Evolutionary conservation across 1,140 invertebrate genomes (phyloP), one percentile per base, ranked within the genome.

Genomic region (Hyphantria cunea): DNA sequence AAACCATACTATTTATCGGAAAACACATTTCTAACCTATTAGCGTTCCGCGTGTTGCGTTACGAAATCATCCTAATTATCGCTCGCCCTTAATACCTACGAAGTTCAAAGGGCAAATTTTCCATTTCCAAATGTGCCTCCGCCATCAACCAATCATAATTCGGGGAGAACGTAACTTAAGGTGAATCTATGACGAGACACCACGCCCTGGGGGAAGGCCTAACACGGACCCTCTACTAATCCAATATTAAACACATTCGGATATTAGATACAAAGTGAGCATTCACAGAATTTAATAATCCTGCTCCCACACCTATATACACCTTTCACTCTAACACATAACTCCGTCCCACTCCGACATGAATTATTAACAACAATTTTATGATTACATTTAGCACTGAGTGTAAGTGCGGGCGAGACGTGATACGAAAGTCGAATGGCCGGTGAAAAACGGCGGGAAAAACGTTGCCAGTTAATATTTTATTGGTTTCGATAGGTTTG

Each of bases 341-440:
- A 13, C 25, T 9, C 60, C 55, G 55, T 78, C 76, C 66, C 68
- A n/a, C 61, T 78, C 76, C 52, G 17, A 62, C 71, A 56, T 90
- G 84, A 90, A 90, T 89, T 89, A 90, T 90, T 90, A 88, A 88
- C 79, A 86, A 86, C 86, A 84, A 86, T 87, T 90, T 89, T 89
- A 87, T 87, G 87, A 90, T 90, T 88, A 83, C 82, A 85, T 87
- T 87, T 84, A 88, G 78, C 76, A 80, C 72, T 71, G 79, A 82
- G 77, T 81, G 77, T 78, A 81, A 86, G 85, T 84, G 76, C 72
- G 70, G 77, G 53, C 47, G 53, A 55, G 52, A 87, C 87, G 87
- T 90, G 87, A 84, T 64, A 51, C 63, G 86, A 84, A 85, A 78
- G 58, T 64, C 60, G 76, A 87, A 66, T 75, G 72, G 65, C 66